These are phyloP conservation scores for Charina bottae DNA, from an alignment of 2,113 vertebrate genomes.

Conservation along the genomic window DNA sequence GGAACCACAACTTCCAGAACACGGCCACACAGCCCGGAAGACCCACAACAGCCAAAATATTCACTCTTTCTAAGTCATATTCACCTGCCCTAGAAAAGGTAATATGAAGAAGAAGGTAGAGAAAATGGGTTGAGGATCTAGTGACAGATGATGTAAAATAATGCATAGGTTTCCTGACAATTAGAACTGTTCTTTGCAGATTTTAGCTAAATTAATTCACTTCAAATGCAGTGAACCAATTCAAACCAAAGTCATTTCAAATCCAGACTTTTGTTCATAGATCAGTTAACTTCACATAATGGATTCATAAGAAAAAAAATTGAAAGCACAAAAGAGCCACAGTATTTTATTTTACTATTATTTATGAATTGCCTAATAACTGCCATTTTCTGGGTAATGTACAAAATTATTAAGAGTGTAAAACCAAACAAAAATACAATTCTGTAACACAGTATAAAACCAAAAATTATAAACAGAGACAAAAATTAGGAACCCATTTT, in stretches of 20 bases:
- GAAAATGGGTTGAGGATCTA: background rate
- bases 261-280: background rate
- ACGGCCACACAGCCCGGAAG: too few species aligned
- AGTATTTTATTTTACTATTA: background rate
- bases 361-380: background rate
- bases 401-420: background rate
- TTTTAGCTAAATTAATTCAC: background rate
- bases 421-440: background rate
- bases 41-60: too few species aligned
- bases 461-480: background rate
- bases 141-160: background rate
- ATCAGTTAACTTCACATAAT: background rate
- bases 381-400: background rate
- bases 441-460: background rate
- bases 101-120: background rate
- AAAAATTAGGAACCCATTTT: background rate
- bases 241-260: background rate
- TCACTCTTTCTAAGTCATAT: constrained; percentile 33
- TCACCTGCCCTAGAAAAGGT: background rate
- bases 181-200: background rate
- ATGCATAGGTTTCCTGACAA: background rate
- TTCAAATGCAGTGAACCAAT: background rate
- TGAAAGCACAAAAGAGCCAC: background rate
- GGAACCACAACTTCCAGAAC: too few species aligned
- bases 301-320: constrained; percentile 28